These are phyloP conservation scores for Sarcophilus harrisii DNA, from an alignment of 2,797 vertebrate species.

Conservation along the genomic window DNA sequence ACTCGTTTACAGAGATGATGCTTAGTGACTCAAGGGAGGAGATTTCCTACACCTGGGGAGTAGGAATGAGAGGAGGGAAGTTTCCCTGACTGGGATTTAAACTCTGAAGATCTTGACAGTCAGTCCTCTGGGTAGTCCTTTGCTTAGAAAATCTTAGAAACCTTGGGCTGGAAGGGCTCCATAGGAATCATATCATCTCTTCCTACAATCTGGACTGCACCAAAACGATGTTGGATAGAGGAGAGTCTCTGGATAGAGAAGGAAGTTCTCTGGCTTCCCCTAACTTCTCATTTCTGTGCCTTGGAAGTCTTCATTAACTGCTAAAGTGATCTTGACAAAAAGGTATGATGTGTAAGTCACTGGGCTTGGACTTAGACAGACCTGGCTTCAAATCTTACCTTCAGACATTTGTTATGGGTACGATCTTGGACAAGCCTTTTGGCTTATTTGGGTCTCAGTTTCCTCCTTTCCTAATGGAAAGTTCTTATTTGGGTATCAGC, in stretches of 20 bases:
- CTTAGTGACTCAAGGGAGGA: not conserved
- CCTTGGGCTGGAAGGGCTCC: slow-evolving; percentile 24
- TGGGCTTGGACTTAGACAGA: not conserved
- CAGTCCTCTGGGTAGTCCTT: slow-evolving; percentile 69
- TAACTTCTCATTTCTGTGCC: not conserved
- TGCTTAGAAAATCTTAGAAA: slow-evolving; percentile 54
- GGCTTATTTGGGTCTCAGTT: not conserved
- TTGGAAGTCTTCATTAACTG: not conserved
- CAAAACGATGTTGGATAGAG: not conserved
- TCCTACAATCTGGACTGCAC: not conserved
- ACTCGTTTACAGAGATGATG: not conserved
- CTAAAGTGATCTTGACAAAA: not conserved
- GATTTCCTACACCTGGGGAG: not conserved
- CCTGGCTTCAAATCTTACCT: not conserved
- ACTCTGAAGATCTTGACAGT: slow-evolving; percentile 30
- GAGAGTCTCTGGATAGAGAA: not conserved
- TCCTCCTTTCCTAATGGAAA: not conserved
- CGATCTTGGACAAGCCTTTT: not conserved
- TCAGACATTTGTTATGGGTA: not conserved
- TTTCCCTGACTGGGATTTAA: slow-evolving; percentile 37
- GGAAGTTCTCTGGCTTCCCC: not conserved
- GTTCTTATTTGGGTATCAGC: not conserved
- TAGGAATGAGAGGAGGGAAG: slow-evolving; percentile 22
- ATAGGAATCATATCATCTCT: not conserved
- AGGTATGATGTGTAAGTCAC: not conserved